Evolutionary conservation across 1,140 invertebrate genomes (phyloP).

Genomic region (Ips typographus): DNA sequence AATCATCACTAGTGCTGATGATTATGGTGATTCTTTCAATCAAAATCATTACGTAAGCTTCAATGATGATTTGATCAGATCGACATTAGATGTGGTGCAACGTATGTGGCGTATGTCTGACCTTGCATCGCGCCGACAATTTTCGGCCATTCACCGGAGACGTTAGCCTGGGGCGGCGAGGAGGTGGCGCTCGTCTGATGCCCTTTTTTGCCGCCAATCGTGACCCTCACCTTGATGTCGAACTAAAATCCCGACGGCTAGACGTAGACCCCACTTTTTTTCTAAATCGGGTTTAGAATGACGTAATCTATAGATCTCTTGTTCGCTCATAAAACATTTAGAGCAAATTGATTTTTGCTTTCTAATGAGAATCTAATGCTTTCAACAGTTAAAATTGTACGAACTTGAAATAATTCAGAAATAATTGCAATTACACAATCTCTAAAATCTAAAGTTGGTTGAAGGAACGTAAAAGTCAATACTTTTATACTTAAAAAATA

Average conservation of each 20-base stretch:
- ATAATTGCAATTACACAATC: too few relatives aligned
- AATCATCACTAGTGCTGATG: background rate
- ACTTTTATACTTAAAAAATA: too few relatives aligned
- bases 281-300: background rate
- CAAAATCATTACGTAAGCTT: background rate
- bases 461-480: too few relatives aligned
- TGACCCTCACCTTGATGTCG: conserved; percentile 31
- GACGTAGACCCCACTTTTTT: background rate
- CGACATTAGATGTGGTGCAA: conserved; percentile 19
- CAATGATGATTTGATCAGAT: conserved; percentile 7
- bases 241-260: conserved; percentile 8
- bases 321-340: too few relatives aligned
- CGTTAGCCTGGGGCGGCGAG: conserved; percentile 11
- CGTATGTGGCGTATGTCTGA: conserved; percentile 4
- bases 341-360: too few relatives aligned
- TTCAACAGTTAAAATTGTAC: too few relatives aligned
- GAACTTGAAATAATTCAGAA: too few relatives aligned
- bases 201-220: conserved; percentile 25
- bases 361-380: too few relatives aligned
- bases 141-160: conserved; percentile 32
- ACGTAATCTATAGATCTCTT: conserved; percentile 2
- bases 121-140: conserved; percentile 28
- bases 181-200: conserved; percentile 23
- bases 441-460: too few relatives aligned
- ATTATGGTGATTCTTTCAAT: background rate